These are phyloP conservation scores for Hoplodrina blanda DNA, from an alignment of 2,888 invertebrate species.

Conservation along the genomic window DNA sequence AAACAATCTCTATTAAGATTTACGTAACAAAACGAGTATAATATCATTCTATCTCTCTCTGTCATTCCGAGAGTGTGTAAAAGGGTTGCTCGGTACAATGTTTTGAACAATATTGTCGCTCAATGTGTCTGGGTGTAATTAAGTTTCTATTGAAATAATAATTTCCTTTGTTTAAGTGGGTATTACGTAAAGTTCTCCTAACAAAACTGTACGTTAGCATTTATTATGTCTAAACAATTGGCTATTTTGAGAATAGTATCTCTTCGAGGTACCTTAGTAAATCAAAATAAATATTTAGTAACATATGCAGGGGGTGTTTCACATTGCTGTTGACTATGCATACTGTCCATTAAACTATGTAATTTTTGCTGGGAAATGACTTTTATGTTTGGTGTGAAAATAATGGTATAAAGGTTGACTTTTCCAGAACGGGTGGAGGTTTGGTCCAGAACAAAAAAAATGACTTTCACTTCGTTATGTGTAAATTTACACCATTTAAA, in stretches of 20 bases:
- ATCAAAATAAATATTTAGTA: not conserved
- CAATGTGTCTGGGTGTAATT: conserved; percentile 10
- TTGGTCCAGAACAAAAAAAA: too few relatives aligned
- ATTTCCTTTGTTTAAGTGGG: conserved; percentile 7
- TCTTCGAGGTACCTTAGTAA: not conserved
- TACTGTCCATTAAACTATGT: too few relatives aligned
- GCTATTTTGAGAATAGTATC: not conserved
- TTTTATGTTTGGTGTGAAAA: too few relatives aligned
- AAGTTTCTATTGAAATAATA: conserved; percentile 22
- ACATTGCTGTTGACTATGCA: too few relatives aligned
- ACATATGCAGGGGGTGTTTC: too few relatives aligned
- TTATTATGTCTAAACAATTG: not conserved
- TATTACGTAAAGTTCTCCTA: not conserved
- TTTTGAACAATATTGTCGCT: conserved; percentile 4
- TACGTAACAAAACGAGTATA: not conserved
- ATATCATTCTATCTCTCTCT: not conserved
- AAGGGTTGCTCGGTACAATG: not conserved
- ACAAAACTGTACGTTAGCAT: not conserved
- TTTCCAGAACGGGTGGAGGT: too few relatives aligned
- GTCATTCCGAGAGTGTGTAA: not conserved
- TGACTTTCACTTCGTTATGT: too few relatives aligned
- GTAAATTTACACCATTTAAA: too few relatives aligned
- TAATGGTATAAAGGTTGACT: too few relatives aligned
- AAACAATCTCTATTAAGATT: not conserved
- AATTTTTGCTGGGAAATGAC: too few relatives aligned